These are phyloP conservation scores for Ceratosolen fusciceps DNA, from an alignment of 1,140 invertebrate genomes.

Conservation along the genomic window DNA sequence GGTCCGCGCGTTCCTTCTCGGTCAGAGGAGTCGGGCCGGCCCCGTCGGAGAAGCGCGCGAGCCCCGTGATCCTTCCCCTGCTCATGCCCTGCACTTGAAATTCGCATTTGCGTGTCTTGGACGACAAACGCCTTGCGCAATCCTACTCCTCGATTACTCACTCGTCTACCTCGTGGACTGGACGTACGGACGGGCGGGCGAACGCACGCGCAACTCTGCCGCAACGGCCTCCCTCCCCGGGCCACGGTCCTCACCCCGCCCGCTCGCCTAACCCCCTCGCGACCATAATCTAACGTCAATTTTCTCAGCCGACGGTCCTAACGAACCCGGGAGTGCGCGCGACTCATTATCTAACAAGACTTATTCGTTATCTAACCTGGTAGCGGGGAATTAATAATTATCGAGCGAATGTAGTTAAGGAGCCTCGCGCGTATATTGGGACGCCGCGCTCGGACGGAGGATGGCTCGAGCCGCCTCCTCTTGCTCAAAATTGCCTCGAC, in stretches of 20 bases:
- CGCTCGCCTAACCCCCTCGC: no score
- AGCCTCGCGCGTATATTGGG: no score
- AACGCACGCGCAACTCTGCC: background rate
- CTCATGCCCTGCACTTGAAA: background rate
- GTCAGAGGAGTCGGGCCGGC: background rate
- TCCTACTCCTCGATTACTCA: background rate
- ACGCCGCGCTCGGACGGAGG: no score
- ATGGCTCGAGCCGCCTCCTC: background rate
- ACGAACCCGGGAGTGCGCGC: background rate
- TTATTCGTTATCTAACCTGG: no score
- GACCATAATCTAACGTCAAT: no score
- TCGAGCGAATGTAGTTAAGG: background rate
- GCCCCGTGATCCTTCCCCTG: background rate
- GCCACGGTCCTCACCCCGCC: no score
- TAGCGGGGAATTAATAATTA: no score
- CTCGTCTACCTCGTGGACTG: background rate
- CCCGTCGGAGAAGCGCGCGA: background rate
- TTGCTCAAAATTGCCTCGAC: background rate
- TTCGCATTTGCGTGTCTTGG: background rate
- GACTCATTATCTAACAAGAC: background rate
- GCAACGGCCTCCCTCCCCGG: background rate
- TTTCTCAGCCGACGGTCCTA: background rate
- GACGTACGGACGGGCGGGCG: no score
- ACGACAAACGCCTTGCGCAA: background rate
- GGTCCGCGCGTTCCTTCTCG: background rate